phyloP scores from a whole-genome alignment of 2,113 vertebrate genomes.

The Xyrauchen texanus region DNA sequence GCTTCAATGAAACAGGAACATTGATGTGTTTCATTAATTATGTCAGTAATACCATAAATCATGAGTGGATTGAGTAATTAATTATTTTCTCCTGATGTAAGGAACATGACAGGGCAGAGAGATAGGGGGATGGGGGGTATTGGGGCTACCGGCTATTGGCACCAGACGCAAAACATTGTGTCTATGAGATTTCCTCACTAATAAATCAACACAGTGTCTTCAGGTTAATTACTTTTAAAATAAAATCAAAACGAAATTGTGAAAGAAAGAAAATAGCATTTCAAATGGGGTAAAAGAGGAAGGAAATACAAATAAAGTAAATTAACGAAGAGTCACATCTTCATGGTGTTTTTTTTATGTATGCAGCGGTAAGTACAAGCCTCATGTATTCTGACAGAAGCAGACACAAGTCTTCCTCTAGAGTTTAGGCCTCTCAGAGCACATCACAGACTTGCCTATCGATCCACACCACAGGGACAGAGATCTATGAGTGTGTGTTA shows the following conservation, averaged over 20 bases:
- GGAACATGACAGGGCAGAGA: constrained; percentile 85
- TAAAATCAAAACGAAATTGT: not conserved
- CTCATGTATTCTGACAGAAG: not conserved
- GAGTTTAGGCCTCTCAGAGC: constrained; percentile 38
- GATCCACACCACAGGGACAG: constrained; percentile 49
- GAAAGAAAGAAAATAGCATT: no score
- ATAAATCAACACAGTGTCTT: not conserved
- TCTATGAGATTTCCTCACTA: constrained; percentile 59
- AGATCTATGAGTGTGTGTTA: constrained; percentile 36
- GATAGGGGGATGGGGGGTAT: constrained; percentile 81
- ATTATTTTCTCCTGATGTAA: constrained; percentile 90
- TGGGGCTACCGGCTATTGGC: constrained; percentile 71
- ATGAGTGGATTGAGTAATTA: constrained; percentile 89
- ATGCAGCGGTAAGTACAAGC: not conserved
- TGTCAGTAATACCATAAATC: constrained; percentile 95
- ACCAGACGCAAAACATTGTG: constrained; percentile 68
- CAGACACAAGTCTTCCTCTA: constrained; percentile 29
- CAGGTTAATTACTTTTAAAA: no score
- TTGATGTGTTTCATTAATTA: constrained; percentile 98
- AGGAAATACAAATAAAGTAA: no score
- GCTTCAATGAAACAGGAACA: constrained; percentile 92
- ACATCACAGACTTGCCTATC: constrained; percentile 47
- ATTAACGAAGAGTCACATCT: no score
- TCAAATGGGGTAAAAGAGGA: no score
- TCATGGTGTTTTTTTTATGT: not conserved